Evolutionary conservation across 1,140 invertebrate species (phyloP).

Genomic region (Heterodera schachtii): DNA sequence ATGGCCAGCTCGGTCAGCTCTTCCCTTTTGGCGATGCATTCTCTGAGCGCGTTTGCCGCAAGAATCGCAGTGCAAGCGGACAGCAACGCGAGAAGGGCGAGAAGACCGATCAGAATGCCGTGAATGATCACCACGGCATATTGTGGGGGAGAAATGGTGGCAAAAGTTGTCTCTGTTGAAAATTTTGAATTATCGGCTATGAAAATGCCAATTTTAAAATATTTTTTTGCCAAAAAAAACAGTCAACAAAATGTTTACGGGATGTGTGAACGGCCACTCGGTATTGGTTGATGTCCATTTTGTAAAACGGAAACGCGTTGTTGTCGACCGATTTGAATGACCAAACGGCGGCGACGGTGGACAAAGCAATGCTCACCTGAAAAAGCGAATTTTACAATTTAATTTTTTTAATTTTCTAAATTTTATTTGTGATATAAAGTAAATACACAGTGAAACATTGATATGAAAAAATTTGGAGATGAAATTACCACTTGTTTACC

Average conservation of each 20-base stretch:
- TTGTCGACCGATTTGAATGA: slow-evolving; percentile 62
- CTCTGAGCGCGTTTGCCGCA: slow-evolving; percentile 50
- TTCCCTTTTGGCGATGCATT: slow-evolving; percentile 24
- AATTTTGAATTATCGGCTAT: not conserved
- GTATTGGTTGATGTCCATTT: slow-evolving; percentile 58
- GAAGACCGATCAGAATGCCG: slow-evolving; percentile 52
- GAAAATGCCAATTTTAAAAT: not conserved
- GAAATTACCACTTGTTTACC: too few relatives aligned
- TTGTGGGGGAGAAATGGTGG: slow-evolving; percentile 24
- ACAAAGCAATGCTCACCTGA: slow-evolving; percentile 59
- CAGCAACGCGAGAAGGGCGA: slow-evolving; percentile 53
- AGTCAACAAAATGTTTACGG: slow-evolving; percentile 25
- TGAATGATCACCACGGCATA: slow-evolving; percentile 59
- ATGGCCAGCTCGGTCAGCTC: not conserved
- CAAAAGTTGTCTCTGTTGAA: slow-evolving; percentile 13
- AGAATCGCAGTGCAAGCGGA: slow-evolving; percentile 51
- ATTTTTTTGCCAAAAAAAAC: not conserved
- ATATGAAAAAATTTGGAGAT: too few relatives aligned
- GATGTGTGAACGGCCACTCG: slow-evolving; percentile 28
- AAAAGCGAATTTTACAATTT: not conserved
- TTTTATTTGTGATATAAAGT: too few relatives aligned
- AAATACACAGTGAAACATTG: too few relatives aligned
- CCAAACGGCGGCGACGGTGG: slow-evolving; percentile 61
- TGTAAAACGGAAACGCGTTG: slow-evolving; percentile 61
- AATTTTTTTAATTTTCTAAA: too few relatives aligned